Evolutionary conservation across 2,113 vertebrate genomes (phyloP), one percentile per base, ranked within the genome.

Genomic region (Nymphicus hollandicus): DNA sequence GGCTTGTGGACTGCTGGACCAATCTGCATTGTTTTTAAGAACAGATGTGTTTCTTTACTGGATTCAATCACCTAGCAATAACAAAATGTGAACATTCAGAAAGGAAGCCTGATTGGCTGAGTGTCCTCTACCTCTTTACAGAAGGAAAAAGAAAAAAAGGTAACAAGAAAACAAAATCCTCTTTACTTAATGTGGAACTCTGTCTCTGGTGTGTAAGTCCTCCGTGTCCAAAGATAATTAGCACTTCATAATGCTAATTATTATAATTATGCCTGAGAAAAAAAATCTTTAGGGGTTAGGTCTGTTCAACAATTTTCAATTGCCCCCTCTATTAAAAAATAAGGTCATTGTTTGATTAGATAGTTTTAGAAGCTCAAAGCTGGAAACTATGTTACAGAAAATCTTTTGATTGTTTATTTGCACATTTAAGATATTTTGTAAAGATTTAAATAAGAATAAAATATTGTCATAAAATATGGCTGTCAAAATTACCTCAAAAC

Each of bases 251-350:
- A 98, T 98, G 98, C 96, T 98, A 98, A 98, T 98, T 98, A 98
- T 98, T 98, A 97, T 98, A 98, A 98, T 98, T 98, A 98, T 98
- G 97, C 98, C 97, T 98, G 98, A 98, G 98, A 98, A 98, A 98
- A 98, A 98, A 98, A 98, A 98, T 98, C 98, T 98, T 98, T 98
- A 98, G 97, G 97, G 98, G 97, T 97, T 98, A 98, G 89, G 97
- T 96, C 96, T 97, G 96, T 97, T 98, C 97, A 97, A 97, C 97
- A 97, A 98, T 98, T 98, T 98, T 98, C 98, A 98, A 98, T 98
- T 98, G 98, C 98, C 97, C 98, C 97, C 96, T 98, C 98, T 98
- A 97, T 98, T 98, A 98, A 98, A 98, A 98, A 98, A 98, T 98
- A 98, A 98, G 98, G 98, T 98, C 98, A 98, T 97, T 98, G 97